phyloP scores from a whole-genome alignment of 2,797 vertebrate genomes.

The Borostomias antarcticus region DNA sequence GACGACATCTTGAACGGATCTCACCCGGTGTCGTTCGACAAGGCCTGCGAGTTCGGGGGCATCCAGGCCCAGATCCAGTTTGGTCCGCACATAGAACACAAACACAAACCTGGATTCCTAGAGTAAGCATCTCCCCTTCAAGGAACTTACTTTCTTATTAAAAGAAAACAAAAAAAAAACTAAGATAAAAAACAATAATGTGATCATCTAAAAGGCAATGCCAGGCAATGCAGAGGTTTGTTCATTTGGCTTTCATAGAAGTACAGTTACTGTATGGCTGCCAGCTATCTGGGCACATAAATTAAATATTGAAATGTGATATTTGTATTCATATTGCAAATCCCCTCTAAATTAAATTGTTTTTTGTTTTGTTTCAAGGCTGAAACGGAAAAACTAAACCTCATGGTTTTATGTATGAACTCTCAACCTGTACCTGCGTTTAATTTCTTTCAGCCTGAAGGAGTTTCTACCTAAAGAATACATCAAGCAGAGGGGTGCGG shows the following conservation, averaged over 20 bases:
- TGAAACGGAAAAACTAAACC: neutral
- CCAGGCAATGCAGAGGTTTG: neutral
- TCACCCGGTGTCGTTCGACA: constrained; percentile 97
- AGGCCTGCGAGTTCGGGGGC: constrained; percentile 95
- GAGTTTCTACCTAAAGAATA: constrained; percentile 99
- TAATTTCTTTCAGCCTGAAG: constrained; percentile 82
- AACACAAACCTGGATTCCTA: constrained; percentile 97
- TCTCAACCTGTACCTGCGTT: constrained; percentile 10
- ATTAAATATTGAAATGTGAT: neutral
- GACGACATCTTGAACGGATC: constrained; percentile 98
- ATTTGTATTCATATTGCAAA: constrained; percentile 18
- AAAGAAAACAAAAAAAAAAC: too few relatives aligned
- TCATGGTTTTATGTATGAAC: constrained; percentile 2
- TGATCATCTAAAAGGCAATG: neutral
- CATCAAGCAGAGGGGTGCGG: constrained; percentile 94
- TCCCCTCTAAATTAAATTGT: neutral
- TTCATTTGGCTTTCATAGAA: too few relatives aligned
- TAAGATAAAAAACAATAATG: too few relatives aligned
- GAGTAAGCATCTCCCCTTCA: constrained; percentile 81
- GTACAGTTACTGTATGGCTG: too few relatives aligned
- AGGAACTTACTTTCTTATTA: neutral
- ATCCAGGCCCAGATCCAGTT: constrained; percentile 99
- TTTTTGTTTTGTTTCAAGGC: constrained; percentile 1
- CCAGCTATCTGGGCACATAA: too few relatives aligned
- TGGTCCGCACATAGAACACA: constrained; percentile 95